Conservation (phyloP, 2,888 invertebrate species). For the Cryptocephalus primarius region DNA sequence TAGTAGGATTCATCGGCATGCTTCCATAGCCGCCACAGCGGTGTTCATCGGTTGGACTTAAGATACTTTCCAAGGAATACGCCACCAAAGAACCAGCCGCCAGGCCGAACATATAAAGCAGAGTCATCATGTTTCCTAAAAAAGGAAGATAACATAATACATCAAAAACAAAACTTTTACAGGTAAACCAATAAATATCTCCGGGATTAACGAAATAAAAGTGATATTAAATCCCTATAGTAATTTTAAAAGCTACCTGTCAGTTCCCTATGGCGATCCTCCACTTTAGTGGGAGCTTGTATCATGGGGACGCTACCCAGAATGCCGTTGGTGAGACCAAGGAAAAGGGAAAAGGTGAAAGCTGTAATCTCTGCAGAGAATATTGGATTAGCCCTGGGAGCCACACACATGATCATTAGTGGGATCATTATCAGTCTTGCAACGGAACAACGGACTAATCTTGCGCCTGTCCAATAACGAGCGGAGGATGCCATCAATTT, state of each 20-base stretch:
- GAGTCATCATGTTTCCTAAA: constrained; percentile 83
- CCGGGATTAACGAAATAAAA: no score
- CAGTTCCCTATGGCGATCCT: constrained; percentile 75
- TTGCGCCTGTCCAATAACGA: constrained; percentile 73
- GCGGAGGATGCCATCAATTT: constrained; percentile 69
- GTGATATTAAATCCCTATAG: no score
- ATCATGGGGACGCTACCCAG: constrained; percentile 91
- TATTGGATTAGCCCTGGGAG: constrained; percentile 64
- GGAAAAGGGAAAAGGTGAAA: constrained; percentile 51
- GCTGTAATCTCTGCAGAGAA: constrained; percentile 58
- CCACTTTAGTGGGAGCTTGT: constrained; percentile 75
- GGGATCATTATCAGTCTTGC: constrained; percentile 68
- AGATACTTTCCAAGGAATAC: constrained; percentile 51
- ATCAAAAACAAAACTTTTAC: no score
- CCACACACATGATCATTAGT: constrained; percentile 68
- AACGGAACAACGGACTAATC: constrained; percentile 64
- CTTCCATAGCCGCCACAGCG: constrained; percentile 21
- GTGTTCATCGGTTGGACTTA: constrained; percentile 30
- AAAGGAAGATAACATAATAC: constrained; percentile 11
- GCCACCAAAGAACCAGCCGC: constrained; percentile 76
- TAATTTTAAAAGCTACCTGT: constrained; percentile 48
- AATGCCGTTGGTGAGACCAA: constrained; percentile 79
- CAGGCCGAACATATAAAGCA: constrained; percentile 80
- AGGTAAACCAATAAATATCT: no score
- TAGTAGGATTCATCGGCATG: constrained; percentile 2